These are phyloP conservation scores for Sinocyclocheilus anshuiensis DNA, from an alignment of 2,113 vertebrate species.

Conservation along the genomic window DNA sequence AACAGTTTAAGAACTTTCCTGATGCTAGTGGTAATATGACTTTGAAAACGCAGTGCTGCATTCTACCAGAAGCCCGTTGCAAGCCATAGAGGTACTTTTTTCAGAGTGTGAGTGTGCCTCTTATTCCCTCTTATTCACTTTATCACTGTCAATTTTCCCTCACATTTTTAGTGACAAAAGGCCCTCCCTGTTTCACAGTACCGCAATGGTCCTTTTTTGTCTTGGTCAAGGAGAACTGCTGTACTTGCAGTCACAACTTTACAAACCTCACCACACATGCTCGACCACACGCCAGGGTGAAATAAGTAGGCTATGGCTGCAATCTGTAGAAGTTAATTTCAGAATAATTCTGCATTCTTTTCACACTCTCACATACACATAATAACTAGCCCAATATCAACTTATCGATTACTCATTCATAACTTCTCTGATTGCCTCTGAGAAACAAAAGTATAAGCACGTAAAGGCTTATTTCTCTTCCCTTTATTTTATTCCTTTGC, in stretches of 20 bases:
- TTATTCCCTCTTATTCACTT: constrained; percentile 6
- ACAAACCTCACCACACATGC: not conserved
- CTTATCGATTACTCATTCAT: not conserved
- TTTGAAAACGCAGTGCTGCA: not conserved
- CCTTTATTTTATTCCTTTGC: not conserved
- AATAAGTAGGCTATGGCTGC: not conserved
- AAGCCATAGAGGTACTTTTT: not conserved
- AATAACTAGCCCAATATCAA: not conserved
- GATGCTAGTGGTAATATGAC: not conserved
- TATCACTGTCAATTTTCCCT: constrained; percentile 1
- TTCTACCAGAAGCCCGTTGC: not conserved
- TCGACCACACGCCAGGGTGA: not conserved
- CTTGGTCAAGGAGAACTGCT: not conserved
- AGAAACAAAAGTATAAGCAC: not conserved
- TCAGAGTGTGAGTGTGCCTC: not conserved
- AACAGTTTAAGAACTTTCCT: not conserved
- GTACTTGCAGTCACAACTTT: not conserved
- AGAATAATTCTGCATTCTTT: not conserved
- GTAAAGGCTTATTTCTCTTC: not conserved
- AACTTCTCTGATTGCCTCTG: not conserved
- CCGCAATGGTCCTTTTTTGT: not conserved
- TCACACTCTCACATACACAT: not conserved
- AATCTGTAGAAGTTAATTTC: not conserved
- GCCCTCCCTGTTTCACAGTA: not conserved
- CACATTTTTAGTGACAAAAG: not conserved